phyloP scores from a whole-genome alignment of 1,140 invertebrate genomes.

The Lordiphosa collinella region DNA sequence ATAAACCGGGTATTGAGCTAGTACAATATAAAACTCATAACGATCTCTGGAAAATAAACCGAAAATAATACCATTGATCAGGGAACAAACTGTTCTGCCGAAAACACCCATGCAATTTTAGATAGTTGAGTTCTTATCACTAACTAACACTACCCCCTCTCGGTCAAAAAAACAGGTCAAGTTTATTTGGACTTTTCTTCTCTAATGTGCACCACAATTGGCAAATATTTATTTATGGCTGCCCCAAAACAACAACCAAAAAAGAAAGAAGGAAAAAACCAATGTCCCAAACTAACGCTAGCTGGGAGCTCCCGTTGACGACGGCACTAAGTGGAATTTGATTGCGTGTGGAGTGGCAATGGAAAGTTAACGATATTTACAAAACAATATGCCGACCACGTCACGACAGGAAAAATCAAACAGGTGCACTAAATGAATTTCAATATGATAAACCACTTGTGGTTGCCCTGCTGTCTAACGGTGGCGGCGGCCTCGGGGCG shows the following conservation, averaged over 20 bases:
- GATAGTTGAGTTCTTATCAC: too few relatives aligned
- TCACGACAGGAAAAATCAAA: conserved; percentile 70
- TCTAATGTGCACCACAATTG: conserved; percentile 31
- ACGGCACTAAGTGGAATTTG: conserved; percentile 30
- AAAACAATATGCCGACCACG: conserved; percentile 52
- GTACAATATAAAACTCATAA: too few relatives aligned
- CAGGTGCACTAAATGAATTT: conserved; percentile 79
- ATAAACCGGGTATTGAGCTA: too few relatives aligned
- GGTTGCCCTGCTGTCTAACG: conserved; percentile 29
- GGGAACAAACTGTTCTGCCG: too few relatives aligned
- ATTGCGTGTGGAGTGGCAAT: conserved; percentile 63
- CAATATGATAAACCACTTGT: conserved; percentile 75
- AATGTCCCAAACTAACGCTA: not conserved
- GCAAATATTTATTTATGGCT: conserved; percentile 48
- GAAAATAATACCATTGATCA: too few relatives aligned
- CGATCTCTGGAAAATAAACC: too few relatives aligned
- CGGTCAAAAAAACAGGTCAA: too few relatives aligned
- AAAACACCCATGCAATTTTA: too few relatives aligned
- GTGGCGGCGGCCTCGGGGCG: not conserved
- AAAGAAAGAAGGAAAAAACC: not conserved
- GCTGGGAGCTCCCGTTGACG: not conserved
- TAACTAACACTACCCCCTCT: too few relatives aligned
- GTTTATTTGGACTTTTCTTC: too few relatives aligned
- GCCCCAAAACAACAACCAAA: conserved; percentile 1
- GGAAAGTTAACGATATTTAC: conserved; percentile 74